These are phyloP conservation scores for Nycticryphes semicollaris DNA, from an alignment of 2,113 vertebrate genomes.

Conservation along the genomic window DNA sequence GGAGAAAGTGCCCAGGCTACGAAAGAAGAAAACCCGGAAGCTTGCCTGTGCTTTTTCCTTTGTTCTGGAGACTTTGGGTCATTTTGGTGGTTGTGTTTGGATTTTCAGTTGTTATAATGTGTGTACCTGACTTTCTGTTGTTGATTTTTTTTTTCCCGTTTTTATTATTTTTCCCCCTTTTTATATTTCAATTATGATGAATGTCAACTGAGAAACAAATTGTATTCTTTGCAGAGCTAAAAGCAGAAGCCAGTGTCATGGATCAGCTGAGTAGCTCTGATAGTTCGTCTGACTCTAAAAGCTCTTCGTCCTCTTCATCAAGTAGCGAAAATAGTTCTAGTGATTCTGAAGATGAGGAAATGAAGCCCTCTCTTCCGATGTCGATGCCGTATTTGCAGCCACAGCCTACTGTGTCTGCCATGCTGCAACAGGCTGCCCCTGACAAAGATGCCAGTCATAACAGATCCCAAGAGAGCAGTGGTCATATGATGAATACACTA, in stretches of 20 bases:
- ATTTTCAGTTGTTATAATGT: not conserved
- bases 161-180: not conserved
- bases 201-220: constrained; percentile 6
- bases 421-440: constrained; percentile 74
- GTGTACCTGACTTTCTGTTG: not conserved
- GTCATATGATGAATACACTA: constrained; percentile 90
- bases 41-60: not conserved
- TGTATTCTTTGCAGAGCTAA: constrained; percentile 81
- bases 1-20: not conserved
- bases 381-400: constrained; percentile 53
- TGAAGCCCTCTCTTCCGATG: constrained; percentile 49
- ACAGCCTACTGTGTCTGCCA: constrained; percentile 76
- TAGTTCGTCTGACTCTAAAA: constrained; percentile 92
- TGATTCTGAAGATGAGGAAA: constrained; percentile 85
- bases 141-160: not conserved
- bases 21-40: not conserved
- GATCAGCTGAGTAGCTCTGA: constrained; percentile 93
- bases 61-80: not conserved
- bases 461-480: constrained; percentile 77
- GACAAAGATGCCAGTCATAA: constrained; percentile 66
- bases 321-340: constrained; percentile 88
- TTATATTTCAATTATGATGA: not conserved
- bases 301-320: constrained; percentile 88
- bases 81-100: not conserved
- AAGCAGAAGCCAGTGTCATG: constrained; percentile 92